phyloP scores from a whole-genome alignment of 2,797 vertebrate species.

The Myotis pilosus region DNA sequence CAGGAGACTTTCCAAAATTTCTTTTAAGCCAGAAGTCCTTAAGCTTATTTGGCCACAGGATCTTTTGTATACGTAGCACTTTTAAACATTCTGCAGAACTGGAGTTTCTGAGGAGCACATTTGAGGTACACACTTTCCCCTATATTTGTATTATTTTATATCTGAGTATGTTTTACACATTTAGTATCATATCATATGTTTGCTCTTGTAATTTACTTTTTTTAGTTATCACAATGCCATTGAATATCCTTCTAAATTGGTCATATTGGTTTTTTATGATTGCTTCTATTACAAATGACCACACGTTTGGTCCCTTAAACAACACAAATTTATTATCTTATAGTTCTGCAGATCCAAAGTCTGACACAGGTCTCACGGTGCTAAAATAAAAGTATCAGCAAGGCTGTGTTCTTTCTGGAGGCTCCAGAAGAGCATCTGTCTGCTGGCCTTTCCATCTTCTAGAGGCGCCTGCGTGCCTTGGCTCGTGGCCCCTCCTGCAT shows the following conservation, averaged over 20 bases:
- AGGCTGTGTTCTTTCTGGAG: background rate
- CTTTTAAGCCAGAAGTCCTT: background rate
- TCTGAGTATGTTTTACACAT: background rate
- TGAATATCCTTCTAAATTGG: background rate
- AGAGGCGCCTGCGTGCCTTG: background rate
- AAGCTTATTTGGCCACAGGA: background rate
- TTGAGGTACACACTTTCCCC: background rate
- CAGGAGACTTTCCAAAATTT: background rate
- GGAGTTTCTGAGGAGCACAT: background rate
- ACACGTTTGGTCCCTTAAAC: background rate
- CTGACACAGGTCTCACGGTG: background rate
- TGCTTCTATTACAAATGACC: background rate
- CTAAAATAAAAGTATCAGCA: background rate
- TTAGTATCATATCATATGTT: background rate
- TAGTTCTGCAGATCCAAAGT: background rate
- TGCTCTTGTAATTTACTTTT: background rate
- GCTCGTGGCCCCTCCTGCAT: background rate
- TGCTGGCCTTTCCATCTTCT: background rate
- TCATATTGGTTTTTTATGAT: background rate
- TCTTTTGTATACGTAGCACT: background rate
- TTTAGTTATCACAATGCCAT: background rate
- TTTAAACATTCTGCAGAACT: background rate
- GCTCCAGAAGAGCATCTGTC: background rate
- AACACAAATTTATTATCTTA: background rate
- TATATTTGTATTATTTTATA: background rate